Percentiles rank a stretch among this genome's conserved stretches.
phyloP scores from a whole-genome alignment of 2,888 invertebrate genomes.

The Molorchus minor region DNA sequence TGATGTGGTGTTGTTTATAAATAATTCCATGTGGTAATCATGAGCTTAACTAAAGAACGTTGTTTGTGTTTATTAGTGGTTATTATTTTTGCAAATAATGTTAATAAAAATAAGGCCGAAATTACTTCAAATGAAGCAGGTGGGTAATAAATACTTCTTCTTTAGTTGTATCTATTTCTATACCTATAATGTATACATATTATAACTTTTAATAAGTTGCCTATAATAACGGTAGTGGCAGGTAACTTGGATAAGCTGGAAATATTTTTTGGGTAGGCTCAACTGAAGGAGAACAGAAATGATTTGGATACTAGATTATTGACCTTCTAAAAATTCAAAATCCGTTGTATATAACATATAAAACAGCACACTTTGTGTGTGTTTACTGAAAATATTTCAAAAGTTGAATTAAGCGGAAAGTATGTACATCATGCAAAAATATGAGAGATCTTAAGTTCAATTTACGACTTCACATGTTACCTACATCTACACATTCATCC shows the following conservation, averaged over 20 bases:
- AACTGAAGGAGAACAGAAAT: background rate
- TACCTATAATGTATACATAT: conserved; percentile 28
- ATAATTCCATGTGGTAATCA: conserved; percentile 27
- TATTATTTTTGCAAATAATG: conserved; percentile 36
- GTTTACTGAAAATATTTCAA: too few species aligned
- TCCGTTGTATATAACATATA: background rate
- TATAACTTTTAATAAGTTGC: conserved; percentile 38
- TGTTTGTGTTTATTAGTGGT: conserved; percentile 47
- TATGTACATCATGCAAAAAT: too few species aligned
- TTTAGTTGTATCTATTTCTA: conserved; percentile 15
- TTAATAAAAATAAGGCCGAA: conserved; percentile 43
- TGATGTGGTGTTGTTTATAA: conserved; percentile 37
- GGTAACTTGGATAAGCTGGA: conserved; percentile 1
- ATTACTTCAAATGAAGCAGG: conserved; percentile 51
- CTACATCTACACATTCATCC: too few species aligned
- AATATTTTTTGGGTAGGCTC: conserved; percentile 12
- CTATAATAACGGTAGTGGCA: conserved; percentile 41
- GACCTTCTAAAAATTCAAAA: background rate
- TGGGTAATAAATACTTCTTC: conserved; percentile 35
- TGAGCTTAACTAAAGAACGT: conserved; percentile 50
- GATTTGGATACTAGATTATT: background rate
- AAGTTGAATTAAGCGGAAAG: too few species aligned
- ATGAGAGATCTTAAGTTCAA: background rate
- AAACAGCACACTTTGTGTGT: background rate
- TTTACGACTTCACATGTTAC: conserved; percentile 5